A percentile compares a stretch with the other conserved stretches of the same genome.
phyloP scores from a whole-genome alignment of 2,797 vertebrate species.

The Sphaeramia orbicularis region DNA sequence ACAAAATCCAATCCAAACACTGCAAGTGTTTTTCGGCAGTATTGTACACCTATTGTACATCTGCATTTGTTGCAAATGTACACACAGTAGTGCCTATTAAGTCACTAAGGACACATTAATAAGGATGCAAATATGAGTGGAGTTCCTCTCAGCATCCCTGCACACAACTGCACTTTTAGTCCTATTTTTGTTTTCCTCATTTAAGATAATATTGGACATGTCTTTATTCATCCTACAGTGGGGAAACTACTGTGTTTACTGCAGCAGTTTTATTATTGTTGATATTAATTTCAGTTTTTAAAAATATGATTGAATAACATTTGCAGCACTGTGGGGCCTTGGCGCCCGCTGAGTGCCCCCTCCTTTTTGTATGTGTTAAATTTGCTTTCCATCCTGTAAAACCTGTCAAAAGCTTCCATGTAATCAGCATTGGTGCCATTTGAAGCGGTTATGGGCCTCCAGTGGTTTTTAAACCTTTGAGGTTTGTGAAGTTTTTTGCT shows the following conservation, averaged over 20 bases:
- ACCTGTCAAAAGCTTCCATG: conserved; percentile 34
- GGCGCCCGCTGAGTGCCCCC: conserved; percentile 10
- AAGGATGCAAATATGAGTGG: conserved; percentile 10
- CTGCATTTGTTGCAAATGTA: neutral
- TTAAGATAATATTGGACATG: too few relatives aligned
- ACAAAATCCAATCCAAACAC: conserved; percentile 25
- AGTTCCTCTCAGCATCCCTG: neutral
- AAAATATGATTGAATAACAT: neutral
- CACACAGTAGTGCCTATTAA: too few relatives aligned
- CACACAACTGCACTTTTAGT: neutral
- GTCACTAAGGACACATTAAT: neutral
- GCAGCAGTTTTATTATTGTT: too few relatives aligned
- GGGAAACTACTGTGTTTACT: too few relatives aligned
- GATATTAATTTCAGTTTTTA: neutral
- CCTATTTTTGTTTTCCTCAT: neutral
- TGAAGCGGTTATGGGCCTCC: conserved; percentile 47
- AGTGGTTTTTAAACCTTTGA: conserved; percentile 43
- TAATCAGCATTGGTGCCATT: conserved; percentile 48
- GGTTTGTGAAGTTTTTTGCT: conserved; percentile 40
- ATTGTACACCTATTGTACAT: conserved; percentile 18
- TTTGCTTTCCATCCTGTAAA: conserved; percentile 38
- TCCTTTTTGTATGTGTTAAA: conserved; percentile 19
- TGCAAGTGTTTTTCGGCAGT: conserved; percentile 17
- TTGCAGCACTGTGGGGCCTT: conserved; percentile 6
- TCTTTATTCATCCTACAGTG: too few relatives aligned